Evolutionary conservation across 1,140 invertebrate species (phyloP).

Genomic region (Heliconius melpomene): DNA sequence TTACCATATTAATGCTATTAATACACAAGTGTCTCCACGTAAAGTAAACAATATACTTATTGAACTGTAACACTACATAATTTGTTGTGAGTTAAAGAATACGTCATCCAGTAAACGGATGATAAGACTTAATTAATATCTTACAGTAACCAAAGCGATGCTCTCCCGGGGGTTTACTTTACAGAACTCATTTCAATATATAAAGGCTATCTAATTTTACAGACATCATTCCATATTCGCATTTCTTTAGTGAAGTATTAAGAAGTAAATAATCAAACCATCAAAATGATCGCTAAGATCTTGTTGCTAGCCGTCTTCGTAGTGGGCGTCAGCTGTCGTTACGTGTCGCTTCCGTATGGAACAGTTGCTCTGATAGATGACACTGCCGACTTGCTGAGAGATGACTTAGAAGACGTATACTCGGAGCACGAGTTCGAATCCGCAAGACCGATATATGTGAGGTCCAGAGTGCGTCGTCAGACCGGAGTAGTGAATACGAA

Average conservation of each 20-base stretch:
- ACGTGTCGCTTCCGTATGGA: conserved; percentile 14
- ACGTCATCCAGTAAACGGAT: neutral
- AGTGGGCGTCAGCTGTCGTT: conserved; percentile 29
- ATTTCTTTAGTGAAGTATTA: neutral
- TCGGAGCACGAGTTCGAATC: conserved; percentile 28
- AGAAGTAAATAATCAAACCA: neutral
- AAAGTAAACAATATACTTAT: neutral
- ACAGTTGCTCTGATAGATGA: conserved; percentile 20
- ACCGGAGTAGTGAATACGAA: conserved; percentile 46
- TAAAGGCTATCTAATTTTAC: no score
- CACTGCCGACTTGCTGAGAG: conserved; percentile 1
- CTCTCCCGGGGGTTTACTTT: neutral
- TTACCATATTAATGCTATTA: neutral
- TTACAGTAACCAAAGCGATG: neutral
- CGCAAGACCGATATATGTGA: conserved; percentile 21
- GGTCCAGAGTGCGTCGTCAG: conserved; percentile 42
- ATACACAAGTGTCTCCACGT: neutral
- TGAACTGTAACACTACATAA: neutral
- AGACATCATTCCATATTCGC: no score
- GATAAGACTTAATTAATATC: conserved; percentile 4
- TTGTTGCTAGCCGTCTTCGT: conserved; percentile 26
- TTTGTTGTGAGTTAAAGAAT: neutral
- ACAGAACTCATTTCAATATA: neutral
- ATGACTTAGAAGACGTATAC: conserved; percentile 32
- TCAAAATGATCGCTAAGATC: conserved; percentile 35